Conservation (phyloP, 2,888 invertebrate species). For the Heliconius sara region DNA sequence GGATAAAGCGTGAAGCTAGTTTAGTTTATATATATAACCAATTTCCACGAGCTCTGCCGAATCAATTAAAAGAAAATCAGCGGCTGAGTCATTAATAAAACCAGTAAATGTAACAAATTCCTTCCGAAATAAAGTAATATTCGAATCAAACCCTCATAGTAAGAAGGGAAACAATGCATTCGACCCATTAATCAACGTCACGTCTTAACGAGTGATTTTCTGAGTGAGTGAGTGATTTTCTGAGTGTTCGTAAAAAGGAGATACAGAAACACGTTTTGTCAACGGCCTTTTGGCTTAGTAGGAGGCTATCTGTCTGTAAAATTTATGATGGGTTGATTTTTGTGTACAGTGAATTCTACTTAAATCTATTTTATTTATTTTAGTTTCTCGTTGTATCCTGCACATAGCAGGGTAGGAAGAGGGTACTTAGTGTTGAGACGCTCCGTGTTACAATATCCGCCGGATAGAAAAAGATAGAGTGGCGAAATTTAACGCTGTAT, state of each 20-base stretch:
- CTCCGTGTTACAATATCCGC: no score
- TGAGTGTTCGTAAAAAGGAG: constrained; percentile 19
- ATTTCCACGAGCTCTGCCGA: background rate
- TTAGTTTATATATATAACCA: no score
- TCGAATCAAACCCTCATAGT: constrained; percentile 40
- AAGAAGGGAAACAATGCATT: constrained; percentile 64
- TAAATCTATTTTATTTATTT: background rate
- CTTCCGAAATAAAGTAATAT: constrained; percentile 49
- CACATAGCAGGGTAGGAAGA: no score
- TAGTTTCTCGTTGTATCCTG: no score
- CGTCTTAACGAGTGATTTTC: constrained; percentile 57
- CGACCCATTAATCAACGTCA: constrained; percentile 69
- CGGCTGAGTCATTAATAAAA: constrained; percentile 38
- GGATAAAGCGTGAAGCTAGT: no score
- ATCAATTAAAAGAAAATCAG: background rate
- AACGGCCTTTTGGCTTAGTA: constrained; percentile 13
- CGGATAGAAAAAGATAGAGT: no score
- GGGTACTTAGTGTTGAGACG: no score
- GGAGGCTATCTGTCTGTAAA: background rate
- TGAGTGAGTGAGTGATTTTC: no score
- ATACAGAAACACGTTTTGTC: constrained; percentile 8
- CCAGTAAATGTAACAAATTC: background rate
- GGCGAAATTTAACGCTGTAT: no score
- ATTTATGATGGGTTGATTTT: no score
- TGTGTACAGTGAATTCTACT: background rate